phyloP scores from a whole-genome alignment of 2,888 invertebrate genomes.

The Ochropacha duplaris region DNA sequence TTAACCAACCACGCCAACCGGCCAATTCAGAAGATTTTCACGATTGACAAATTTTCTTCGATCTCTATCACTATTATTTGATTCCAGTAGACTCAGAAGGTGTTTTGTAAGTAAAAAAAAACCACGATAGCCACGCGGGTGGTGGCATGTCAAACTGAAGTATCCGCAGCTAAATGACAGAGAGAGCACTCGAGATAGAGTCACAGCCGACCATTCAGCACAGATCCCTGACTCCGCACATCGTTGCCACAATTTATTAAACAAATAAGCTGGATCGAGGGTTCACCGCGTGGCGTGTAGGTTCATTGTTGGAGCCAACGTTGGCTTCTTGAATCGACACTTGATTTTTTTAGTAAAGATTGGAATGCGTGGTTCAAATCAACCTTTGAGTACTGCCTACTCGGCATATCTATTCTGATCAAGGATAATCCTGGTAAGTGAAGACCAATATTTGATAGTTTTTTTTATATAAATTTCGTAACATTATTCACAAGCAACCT shows the following conservation, averaged over 20 bases:
- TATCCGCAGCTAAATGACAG: slow-evolving; percentile 50
- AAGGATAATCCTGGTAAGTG: slow-evolving; percentile 6
- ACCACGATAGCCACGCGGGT: slow-evolving; percentile 44
- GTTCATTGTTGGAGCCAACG: slow-evolving; percentile 57
- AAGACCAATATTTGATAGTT: too few species aligned
- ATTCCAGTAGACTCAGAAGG: neutral
- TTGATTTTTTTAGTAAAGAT: slow-evolving; percentile 59
- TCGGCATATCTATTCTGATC: slow-evolving; percentile 31
- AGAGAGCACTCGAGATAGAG: slow-evolving; percentile 36
- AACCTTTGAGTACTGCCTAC: slow-evolving; percentile 47
- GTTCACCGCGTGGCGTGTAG: slow-evolving; percentile 43
- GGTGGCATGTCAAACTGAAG: slow-evolving; percentile 50
- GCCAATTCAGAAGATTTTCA: too few species aligned
- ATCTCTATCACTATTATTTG: neutral
- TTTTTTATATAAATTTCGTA: too few species aligned
- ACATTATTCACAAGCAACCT: too few species aligned
- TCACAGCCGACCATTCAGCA: slow-evolving; percentile 36
- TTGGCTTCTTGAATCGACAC: slow-evolving; percentile 65
- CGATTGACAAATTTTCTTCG: too few species aligned
- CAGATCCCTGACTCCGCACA: slow-evolving; percentile 39
- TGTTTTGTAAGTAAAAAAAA: slow-evolving; percentile 16
- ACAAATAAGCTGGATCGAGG: slow-evolving; percentile 52
- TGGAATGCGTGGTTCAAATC: slow-evolving; percentile 64
- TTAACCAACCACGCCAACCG: too few species aligned
- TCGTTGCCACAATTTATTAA: slow-evolving; percentile 25